Evolutionary conservation across 2,888 invertebrate species (phyloP), one percentile per base, ranked within the genome.

Genomic region (Phaonia tiefii): DNA sequence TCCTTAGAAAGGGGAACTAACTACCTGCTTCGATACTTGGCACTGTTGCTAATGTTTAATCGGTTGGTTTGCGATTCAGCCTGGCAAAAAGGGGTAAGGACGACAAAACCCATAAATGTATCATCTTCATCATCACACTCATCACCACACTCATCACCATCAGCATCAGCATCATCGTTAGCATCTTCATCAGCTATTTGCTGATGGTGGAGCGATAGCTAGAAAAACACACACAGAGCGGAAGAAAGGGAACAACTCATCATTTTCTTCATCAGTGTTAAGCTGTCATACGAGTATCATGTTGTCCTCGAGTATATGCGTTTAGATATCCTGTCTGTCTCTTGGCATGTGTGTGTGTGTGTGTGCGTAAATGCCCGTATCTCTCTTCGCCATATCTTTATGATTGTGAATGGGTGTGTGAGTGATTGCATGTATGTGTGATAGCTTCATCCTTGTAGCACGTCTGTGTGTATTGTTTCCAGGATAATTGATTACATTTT

Each of bases 401-500:
- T 65, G 65, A 65, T 31, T 39, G 25, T 63, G 5, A n/a, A 15
- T 31, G 1, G 72, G 39, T 69, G 13, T 60, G 13, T 65, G 4
- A 54, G 49, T 49, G 60, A 20, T n/a, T n/a, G n/a, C n/a, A n/a
- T n/a, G 44, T 60, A n/a, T 37, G 60, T 51, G n/a, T 51, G 31
- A 31, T 31, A 66, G 7, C 54, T 11, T 78, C 39, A 66, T 65
- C 60, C 25, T 51, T 66, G 56, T 42, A 65, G 60, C 78, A 75
- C 82, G 76, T 84, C 80, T 84, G 82, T 84, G 83, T 72, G 77
- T 77, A 84, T 83, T 84, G 79, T 80, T 83, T 80, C 79, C 83
- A 77, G 83, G 82, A 83, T 84, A 82, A 84, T 84, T 84, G 83
- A 84, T 84, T 77, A 83, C 83, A 80, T 77, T 83, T 80, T 84